These are phyloP conservation scores for Amphipyra tragopoginis DNA, from an alignment of 2,888 invertebrate genomes.

Conservation along the genomic window DNA sequence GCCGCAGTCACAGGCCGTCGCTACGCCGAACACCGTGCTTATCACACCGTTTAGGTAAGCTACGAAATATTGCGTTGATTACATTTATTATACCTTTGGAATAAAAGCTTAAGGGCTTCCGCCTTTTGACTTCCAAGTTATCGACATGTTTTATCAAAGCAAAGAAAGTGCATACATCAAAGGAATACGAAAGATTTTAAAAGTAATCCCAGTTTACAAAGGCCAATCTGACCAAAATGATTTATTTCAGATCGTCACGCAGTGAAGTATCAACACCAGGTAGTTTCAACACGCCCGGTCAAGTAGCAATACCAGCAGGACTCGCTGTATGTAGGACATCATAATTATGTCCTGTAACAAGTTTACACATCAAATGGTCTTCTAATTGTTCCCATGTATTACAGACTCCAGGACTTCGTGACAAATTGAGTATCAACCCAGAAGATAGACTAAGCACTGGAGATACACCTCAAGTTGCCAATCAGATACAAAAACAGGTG, in stretches of 20 bases:
- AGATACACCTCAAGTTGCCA: constrained; percentile 92
- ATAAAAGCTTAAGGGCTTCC: no score
- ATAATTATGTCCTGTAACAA: not conserved
- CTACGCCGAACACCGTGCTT: constrained; percentile 97
- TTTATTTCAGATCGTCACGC: constrained; percentile 88
- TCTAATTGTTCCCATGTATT: constrained; percentile 17
- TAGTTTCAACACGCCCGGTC: constrained; percentile 91
- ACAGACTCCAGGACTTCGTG: constrained; percentile 94
- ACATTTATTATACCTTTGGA: no score
- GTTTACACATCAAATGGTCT: not conserved
- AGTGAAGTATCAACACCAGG: constrained; percentile 91
- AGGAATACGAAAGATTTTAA: no score
- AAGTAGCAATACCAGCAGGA: constrained; percentile 68
- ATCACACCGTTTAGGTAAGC: constrained; percentile 94
- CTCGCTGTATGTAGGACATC: constrained; percentile 67
- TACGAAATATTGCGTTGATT: not conserved
- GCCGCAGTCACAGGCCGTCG: constrained; percentile 92
- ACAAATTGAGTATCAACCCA: constrained; percentile 98
- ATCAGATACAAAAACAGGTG: constrained; percentile 92
- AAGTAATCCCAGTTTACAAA: not conserved
- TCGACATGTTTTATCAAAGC: no score
- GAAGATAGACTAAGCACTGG: constrained; percentile 94
- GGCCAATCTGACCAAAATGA: not conserved
- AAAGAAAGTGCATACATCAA: no score
- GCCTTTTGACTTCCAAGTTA: no score